These are phyloP conservation scores for Ptychadena robeensis DNA, from an alignment of 2,797 vertebrate species.

Conservation along the genomic window DNA sequence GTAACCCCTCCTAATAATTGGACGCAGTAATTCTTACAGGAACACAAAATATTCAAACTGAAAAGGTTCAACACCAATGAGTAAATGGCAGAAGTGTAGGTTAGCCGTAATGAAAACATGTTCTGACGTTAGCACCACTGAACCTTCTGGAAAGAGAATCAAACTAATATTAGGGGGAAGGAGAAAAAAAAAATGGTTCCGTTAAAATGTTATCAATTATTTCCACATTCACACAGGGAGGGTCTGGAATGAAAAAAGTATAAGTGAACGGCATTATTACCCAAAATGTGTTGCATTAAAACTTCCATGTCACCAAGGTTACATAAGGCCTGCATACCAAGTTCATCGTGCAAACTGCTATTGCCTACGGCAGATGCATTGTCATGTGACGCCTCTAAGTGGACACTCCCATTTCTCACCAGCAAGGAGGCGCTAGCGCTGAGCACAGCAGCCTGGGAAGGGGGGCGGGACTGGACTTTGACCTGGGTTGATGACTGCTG, in stretches of 20 bases:
- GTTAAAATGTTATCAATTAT: constrained; percentile 16
- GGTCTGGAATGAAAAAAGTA: constrained; percentile 64
- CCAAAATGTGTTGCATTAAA: constrained; percentile 67
- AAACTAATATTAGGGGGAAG: not conserved
- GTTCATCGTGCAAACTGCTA: constrained; percentile 95
- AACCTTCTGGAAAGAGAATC: constrained; percentile 22
- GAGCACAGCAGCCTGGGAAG: constrained; percentile 94
- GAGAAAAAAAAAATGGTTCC: not conserved
- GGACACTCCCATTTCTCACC: constrained; percentile 98
- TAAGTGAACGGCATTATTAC: constrained; percentile 64
- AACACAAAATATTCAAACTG: not conserved
- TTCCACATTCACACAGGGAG: constrained; percentile 37
- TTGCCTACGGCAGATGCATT: constrained; percentile 90
- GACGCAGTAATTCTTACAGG: too few relatives aligned
- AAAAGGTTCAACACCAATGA: not conserved
- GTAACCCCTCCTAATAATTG: too few relatives aligned
- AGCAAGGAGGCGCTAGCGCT: constrained; percentile 97
- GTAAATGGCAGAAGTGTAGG: not conserved
- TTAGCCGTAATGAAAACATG: not conserved
- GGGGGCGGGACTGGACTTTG: constrained; percentile 91
- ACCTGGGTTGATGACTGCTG: constrained; percentile 91
- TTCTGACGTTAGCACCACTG: not conserved
- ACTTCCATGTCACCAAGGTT: constrained; percentile 75
- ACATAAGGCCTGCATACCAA: constrained; percentile 88
- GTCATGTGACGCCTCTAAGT: constrained; percentile 96